Base-by-base conservation (phyloP, 2,797 vertebrate species). In the Steatocranus sp. region DNA sequence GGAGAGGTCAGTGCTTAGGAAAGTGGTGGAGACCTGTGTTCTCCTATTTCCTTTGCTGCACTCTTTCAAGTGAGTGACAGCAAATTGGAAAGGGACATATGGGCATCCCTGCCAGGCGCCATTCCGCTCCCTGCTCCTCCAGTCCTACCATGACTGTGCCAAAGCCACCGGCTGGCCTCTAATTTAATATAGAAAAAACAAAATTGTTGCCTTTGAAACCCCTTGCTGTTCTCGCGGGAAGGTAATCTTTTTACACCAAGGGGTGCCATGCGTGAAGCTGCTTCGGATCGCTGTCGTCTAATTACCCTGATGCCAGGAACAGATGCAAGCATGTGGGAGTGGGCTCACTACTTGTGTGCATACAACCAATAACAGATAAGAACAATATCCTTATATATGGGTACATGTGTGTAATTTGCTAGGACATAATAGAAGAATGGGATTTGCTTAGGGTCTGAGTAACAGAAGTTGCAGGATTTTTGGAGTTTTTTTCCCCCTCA, bases 111-210 rank as follows among this genome's bases (percentile, higher is more conserved):
- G 83, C 88, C 83, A 93, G 89, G 76, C 34, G 30, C 79, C 86
- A 79, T 82, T 80, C 85, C 11, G 6, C 87, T 85, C 61, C 61
- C 74, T 63, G 74, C 83, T 83, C 75, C 78, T 63, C 70, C 11
- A 8, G 82, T 86, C 54, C 81, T 46, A 27, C 74, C 30, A 6
- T 3, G 70, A 34, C 80, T 41, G 75, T 87, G 89, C 93, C 92
- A 89, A 84, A 90, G 83, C 82, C 86, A 82, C 90, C 86, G 78
- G 90, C 91, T 93, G 91, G 90, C 75, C 77, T 54, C 56, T 93
- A 86, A 92, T 94, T 94, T 87, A 81, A 90, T 86, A 86, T 49
- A 83, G 80, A 88, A 86, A 89, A 89, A 79, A 76, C 20, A 43
- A 82, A 85, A 91, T 78, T 58, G 89, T 86, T 83, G 89, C 81